Base-by-base conservation (phyloP, 2,888 invertebrate species). In the Drosophila limbata region DNA sequence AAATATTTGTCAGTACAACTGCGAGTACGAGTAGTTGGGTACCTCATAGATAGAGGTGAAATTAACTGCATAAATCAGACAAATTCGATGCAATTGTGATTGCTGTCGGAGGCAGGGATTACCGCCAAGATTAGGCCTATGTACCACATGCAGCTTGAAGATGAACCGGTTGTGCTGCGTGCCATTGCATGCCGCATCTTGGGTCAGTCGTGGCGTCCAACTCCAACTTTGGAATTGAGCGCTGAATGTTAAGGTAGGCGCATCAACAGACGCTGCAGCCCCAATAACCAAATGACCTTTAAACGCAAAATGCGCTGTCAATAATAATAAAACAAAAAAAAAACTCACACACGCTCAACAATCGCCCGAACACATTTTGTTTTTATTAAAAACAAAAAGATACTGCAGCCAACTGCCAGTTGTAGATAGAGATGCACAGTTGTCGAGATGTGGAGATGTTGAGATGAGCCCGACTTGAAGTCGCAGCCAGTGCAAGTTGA, bases 171-270 rank as follows among this genome's bases (percentile, higher is more conserved):
- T 69, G 33, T 69, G 69, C 28, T 72, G 66, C 28, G 52, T 73
- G 77, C 65, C 69, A 33, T 63, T n/a, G n/a, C 48, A 33, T 59
- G 55, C 56, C 55, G 56, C 47, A 37, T 40, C 47, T 66, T 77
- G 69, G 74, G 66, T 70, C 71, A 71, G 73, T 73, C 73, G 72
- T 77, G 70, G 73, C 73, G 72, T 79, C 79, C 77, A 77, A 78
- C 78, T 79, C 79, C 77, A 77, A 78, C 77, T 88, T 83, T 84
- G 82, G 86, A 89, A 84, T 90, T 88, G 51, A 72, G 72, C 73
- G 63, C 69, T 83, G 89, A 91, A 91, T 91, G 91, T 91, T 91
- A 91, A 91, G 92, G 91, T 91, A 91, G 92, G 89, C 86, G 75
- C 79, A 40, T 52, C 68, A 44, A 63, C 55, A 63, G 67, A 50